Base-by-base conservation (phyloP, 2,113 vertebrate species). In the Vidua macroura region DNA sequence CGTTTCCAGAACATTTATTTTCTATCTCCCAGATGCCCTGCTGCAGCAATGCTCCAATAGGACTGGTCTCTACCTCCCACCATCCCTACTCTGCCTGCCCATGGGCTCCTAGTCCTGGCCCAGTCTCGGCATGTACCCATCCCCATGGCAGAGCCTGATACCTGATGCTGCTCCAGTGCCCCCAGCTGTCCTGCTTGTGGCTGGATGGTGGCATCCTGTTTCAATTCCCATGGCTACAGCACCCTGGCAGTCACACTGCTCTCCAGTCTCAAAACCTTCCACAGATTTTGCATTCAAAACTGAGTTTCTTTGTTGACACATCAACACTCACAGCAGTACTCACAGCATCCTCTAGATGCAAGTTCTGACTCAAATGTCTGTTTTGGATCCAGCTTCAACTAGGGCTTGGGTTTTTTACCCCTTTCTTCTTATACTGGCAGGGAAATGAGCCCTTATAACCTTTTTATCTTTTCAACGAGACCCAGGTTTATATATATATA, bases 1-100 rank as follows among this genome's bases (percentile, higher is more conserved):
- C 8, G 5, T 10, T 11, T 52, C 10, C 30, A 79, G 39, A 49
- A 67, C 3, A 30, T 43, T 39, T 30, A 15, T 48, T 74, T 84
- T 74, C 30, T 58, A 2, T n/a, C 19, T 74, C 75, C 24, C 37
- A 44, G 16, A 31, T 49, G 41, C 43, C 15, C 18, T 70, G 10
- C 5, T 33, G 17, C 27, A 79, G 10, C 0, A 4, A 21, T 11
- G 13, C 4, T 0, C 1, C 28, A 68, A 1, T 0, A 64, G 19
- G 22, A 6, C 1, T 1, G 0, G 13, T n/a, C 6, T 86, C 11
- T 44, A 31, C 13, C 12, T 59, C 15, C 11, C 63, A 41, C 9
- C 3, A 12, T 19, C 25, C 37, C 27, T 51, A 6, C 8, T 10
- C 22, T 76, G 16, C 11, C 27, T 2, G 3, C 33, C 14, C 31